These are phyloP conservation scores for Tragelaphus buxtoni DNA, from an alignment of 2,113 vertebrate genomes.

Conservation along the genomic window DNA sequence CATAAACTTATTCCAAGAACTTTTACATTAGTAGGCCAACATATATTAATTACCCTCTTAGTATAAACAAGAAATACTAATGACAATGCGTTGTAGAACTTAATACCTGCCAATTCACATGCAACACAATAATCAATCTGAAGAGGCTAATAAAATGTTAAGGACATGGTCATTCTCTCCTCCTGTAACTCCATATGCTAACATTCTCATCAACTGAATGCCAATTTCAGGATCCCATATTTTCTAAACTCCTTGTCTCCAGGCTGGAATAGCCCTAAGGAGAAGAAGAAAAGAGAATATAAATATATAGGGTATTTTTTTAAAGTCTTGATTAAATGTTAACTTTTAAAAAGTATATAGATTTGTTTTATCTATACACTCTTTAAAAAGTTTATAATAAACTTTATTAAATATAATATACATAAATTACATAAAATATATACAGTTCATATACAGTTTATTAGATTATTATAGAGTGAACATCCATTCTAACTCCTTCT, in stretches of 20 bases:
- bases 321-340: background rate
- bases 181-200: background rate
- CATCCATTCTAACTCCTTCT: background rate
- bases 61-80: background rate
- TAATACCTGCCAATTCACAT: background rate
- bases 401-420: background rate
- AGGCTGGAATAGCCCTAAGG: slow-evolving; percentile 85
- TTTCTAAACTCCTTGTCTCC: slow-evolving; percentile 86
- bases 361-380: background rate
- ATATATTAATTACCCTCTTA: background rate
- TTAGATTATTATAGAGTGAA: background rate
- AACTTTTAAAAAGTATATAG: background rate
- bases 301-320: background rate
- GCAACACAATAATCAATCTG: background rate
- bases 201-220: background rate
- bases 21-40: slow-evolving; percentile 25
- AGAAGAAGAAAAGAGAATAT: slow-evolving; percentile 38
- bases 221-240: slow-evolving; percentile 16
- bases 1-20: slow-evolving; percentile 30
- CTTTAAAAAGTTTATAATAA: background rate
- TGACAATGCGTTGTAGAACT: background rate
- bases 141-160: background rate
- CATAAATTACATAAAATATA: background rate
- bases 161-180: background rate
- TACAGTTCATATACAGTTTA: background rate